Evolutionary conservation across 2,888 invertebrate genomes (phyloP).

Genomic region (Campoletis raptor): DNA sequence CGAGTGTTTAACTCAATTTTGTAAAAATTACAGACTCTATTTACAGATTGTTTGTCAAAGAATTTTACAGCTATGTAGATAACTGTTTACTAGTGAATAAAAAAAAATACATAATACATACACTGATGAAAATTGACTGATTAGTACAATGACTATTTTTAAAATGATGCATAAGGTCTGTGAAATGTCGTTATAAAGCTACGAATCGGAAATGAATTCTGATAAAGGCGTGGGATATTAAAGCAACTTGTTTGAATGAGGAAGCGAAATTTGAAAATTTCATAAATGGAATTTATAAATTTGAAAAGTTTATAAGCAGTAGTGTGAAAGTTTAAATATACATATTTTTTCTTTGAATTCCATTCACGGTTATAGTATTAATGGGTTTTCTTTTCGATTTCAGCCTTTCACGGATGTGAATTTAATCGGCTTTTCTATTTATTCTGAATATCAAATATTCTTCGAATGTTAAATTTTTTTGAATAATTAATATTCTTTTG

Average conservation of each 20-base stretch:
- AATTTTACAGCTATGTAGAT: background rate
- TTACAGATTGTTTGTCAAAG: background rate
- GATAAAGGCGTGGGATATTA: background rate
- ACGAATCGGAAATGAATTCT: background rate
- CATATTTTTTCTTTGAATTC: background rate
- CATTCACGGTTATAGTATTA: background rate
- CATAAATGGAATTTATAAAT: background rate
- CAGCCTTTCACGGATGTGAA: background rate
- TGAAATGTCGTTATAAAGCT: background rate
- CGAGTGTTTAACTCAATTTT: too few species aligned
- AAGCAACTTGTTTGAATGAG: background rate
- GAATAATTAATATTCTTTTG: background rate
- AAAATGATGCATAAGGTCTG: background rate
- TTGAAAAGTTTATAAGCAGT: background rate
- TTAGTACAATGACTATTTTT: background rate
- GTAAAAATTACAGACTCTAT: background rate
- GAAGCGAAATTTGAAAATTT: background rate
- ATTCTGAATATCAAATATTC: background rate
- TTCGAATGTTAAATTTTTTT: background rate
- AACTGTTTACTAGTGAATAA: background rate
- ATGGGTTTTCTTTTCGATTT: background rate
- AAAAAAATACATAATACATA: background rate
- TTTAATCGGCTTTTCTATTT: background rate
- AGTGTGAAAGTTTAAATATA: background rate
- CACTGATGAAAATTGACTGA: background rate